Base-by-base conservation (phyloP, 2,797 vertebrate genomes). In the Thamnophis elegans region DNA sequence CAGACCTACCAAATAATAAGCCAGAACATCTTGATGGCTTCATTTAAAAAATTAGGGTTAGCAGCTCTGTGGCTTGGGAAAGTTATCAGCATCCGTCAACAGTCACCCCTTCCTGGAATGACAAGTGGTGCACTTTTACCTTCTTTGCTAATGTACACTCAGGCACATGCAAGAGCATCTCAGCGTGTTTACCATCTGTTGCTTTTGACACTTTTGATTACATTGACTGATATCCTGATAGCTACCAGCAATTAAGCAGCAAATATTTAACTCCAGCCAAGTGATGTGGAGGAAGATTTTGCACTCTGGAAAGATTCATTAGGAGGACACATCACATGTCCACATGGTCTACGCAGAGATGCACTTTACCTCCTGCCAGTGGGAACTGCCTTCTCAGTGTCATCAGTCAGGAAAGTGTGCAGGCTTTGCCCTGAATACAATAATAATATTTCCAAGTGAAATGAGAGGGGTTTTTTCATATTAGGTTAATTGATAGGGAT, bases 11-110 rank as follows among this genome's bases (percentile, higher is more conserved):
- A 96, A 94, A 94, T 96, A 96, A 94, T 91, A 95, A 94, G n/a
- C n/a, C 94, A 96, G 94, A 95, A 94, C 92, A 7, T 59, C 93
- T 95, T 97, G 96, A 97, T 95, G 96, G 95, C 95, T 97, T 97
- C 95, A 96, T 97, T 96, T 92, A 96, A 97, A 65, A 96, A 58
- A 60, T 95, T 91, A 95, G 91, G 36, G 86, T 94, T 91, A 92
- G 94, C 91, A 92, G 95, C 95, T 97, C 59, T 93, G 92, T 0
- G 0, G 58, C 92, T 95, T 94, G 92, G 93, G 94, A 93, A 93
- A 94, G 93, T 59, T 0, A 0, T 91, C 8, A 94, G 94, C 95
- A 65, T 95, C 94, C 95, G 92, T 97, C 96, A 95, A 88, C 90
- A 11, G 78, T 95, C 94, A 96, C 94, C 92, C 94, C 12, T 94